Evolutionary conservation across 2,113 vertebrate species (phyloP), one percentile per base, ranked within the genome.

Genomic region (Eleginops maclovinus): DNA sequence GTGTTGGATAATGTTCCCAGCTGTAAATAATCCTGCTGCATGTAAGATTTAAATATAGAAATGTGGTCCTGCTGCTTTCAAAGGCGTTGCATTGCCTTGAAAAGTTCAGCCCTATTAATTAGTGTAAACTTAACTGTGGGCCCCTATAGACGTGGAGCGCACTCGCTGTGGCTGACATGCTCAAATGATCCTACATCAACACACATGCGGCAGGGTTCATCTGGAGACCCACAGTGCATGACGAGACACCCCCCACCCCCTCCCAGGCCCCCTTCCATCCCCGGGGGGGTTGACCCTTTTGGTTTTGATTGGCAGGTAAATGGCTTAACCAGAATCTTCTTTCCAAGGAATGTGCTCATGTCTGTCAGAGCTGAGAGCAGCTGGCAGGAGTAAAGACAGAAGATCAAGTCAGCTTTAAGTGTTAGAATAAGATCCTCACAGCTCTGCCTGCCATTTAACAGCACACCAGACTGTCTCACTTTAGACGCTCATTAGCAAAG

Each of bases 331-430:
- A 9, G 90, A 91, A 81, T 88, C 65, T n/a, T 74, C 89, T 93
- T 93, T 94, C 94, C 92, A 89, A 93, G 94, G 93, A 96, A 95
- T 93, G 92, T 86, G 93, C 94, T 94, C 83, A 88, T 93, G 92
- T 95, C 95, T 91, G 94, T 93, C 94, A 90, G 91, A 93, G 94
- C 93, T 87, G 90, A 86, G 91, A 95, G 93, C 94, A 95, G 95
- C 94, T 94, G 94, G 94, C 93, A 89, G 91, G 84, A 88, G 49
- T 40, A 89, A 89, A 92, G 92, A 90, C 81, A 66, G 77, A 94
- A 94, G 95, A 94, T 95, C 94, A 90, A 85, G 84, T 92, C 92
- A 77, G 93, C 94, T 78, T 87, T 81, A 79, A 82, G 94, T 90
- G 93, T 95, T 93, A 94, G 94, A 94, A 95, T 83, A 94, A 94